phyloP scores from a whole-genome alignment of 1,140 invertebrate genomes.

The Rhyzopertha dominica region DNA sequence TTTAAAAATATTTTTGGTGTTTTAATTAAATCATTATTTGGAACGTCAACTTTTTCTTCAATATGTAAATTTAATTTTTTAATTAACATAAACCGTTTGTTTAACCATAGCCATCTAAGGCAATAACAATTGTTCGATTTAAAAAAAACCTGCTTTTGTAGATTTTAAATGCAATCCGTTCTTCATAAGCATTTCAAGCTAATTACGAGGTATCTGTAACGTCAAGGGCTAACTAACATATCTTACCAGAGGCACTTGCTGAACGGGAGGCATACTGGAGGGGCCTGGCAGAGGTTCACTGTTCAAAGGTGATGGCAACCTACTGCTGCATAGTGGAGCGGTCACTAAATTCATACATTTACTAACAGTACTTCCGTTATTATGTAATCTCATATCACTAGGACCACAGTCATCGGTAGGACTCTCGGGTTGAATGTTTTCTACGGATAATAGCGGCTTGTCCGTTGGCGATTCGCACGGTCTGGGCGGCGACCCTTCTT shows the following conservation, averaged over 20 bases:
- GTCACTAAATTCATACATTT: not conserved
- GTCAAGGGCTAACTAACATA: not conserved
- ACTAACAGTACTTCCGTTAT: slow-evolving; percentile 43
- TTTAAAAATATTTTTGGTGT: too few relatives aligned
- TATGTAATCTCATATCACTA: slow-evolving; percentile 55
- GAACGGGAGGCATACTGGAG: slow-evolving; percentile 73
- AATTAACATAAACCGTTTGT: too few relatives aligned
- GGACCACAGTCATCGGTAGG: slow-evolving; percentile 39
- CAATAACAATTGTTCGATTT: too few relatives aligned
- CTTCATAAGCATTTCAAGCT: too few relatives aligned
- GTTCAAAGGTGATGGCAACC: slow-evolving; percentile 59
- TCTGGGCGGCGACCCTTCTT: slow-evolving; percentile 37
- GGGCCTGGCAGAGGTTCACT: slow-evolving; percentile 67
- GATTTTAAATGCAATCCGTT: too few relatives aligned
- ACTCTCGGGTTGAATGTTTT: slow-evolving; percentile 43
- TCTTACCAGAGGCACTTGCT: slow-evolving; percentile 79
- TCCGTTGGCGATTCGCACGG: slow-evolving; percentile 23
- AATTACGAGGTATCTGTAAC: too few relatives aligned
- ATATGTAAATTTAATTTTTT: too few relatives aligned
- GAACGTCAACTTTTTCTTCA: too few relatives aligned
- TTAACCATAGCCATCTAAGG: too few relatives aligned
- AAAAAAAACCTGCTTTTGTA: too few relatives aligned
- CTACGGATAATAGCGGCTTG: slow-evolving; percentile 28
- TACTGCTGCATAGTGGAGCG: slow-evolving; percentile 34
- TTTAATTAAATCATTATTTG: too few relatives aligned